Conservation (phyloP, 2,888 invertebrate genomes). For the Resseliella maxima region DNA sequence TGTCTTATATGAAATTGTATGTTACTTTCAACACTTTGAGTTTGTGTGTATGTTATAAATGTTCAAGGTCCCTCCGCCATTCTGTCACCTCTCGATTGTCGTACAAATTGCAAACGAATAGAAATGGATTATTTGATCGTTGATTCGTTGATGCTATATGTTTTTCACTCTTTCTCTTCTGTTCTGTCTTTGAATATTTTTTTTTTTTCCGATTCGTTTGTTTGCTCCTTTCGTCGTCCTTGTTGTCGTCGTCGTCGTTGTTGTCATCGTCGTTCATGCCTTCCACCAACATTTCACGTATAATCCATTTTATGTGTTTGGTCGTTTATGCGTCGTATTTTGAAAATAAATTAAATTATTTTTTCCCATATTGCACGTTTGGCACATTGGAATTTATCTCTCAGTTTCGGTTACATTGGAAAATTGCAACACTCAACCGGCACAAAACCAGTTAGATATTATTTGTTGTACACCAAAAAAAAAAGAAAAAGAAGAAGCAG, state of each 20-base stretch:
- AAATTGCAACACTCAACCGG: neutral
- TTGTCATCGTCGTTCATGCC: neutral
- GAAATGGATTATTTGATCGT: slow-evolving; percentile 47
- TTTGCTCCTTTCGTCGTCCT: too few species aligned
- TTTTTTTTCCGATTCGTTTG: neutral
- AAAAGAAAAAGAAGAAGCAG: neutral
- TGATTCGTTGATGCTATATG: neutral
- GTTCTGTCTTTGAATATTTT: neutral
- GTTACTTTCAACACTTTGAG: slow-evolving; percentile 34
- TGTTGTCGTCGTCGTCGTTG: neutral
- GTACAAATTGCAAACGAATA: neutral
- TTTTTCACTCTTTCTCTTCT: neutral
- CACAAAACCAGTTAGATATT: neutral
- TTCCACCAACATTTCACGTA: slow-evolving; percentile 3
- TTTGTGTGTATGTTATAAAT: neutral
- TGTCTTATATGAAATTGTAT: slow-evolving; percentile 4
- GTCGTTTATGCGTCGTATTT: slow-evolving; percentile 18
- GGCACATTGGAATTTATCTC: slow-evolving; percentile 16
- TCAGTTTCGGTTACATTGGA: slow-evolving; percentile 18
- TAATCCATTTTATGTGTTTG: slow-evolving; percentile 39
- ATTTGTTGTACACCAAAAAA: neutral
- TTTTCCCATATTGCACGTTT: slow-evolving; percentile 15
- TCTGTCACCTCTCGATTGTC: slow-evolving; percentile 36
- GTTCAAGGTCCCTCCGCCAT: slow-evolving; percentile 37
- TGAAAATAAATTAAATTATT: slow-evolving; percentile 49